These are phyloP conservation scores for Aphidius colemani DNA, from an alignment of 2,888 invertebrate genomes.

Conservation along the genomic window DNA sequence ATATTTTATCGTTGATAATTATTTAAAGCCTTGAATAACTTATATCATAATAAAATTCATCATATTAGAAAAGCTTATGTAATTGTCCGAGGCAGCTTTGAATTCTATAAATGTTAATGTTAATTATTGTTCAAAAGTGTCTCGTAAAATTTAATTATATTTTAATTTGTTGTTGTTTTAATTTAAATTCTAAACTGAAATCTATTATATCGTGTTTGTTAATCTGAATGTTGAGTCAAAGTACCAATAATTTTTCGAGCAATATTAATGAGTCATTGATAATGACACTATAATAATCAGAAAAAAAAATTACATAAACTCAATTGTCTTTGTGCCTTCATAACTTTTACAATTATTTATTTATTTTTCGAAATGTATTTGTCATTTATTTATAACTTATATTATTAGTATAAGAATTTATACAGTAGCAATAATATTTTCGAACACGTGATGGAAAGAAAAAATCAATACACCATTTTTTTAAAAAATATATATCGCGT, in stretches of 20 bases:
- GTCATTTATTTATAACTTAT: background rate
- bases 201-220: no score
- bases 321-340: slow-evolving; percentile 1
- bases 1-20: background rate
- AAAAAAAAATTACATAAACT: background rate
- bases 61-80: slow-evolving; percentile 33
- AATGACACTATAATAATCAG: background rate
- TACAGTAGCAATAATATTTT: slow-evolving; percentile 27
- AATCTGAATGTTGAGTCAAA: no score
- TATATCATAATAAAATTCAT: slow-evolving; percentile 24
- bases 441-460: slow-evolving; percentile 31
- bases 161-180: background rate
- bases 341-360: background rate
- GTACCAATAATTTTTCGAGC: no score
- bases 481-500: slow-evolving; percentile 30
- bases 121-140: background rate
- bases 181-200: no score
- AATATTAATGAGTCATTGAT: no score
- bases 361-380: background rate
- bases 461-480: slow-evolving; percentile 25
- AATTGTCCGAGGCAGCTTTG: slow-evolving; percentile 27
- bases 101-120: slow-evolving; percentile 11
- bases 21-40: background rate
- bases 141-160: background rate
- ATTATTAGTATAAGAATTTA: slow-evolving; percentile 13